Percentiles rank a stretch among this genome's conserved stretches.
These are phyloP conservation scores for Coenonympha arcania DNA, from an alignment of 2,888 invertebrate species.

Conservation along the genomic window DNA sequence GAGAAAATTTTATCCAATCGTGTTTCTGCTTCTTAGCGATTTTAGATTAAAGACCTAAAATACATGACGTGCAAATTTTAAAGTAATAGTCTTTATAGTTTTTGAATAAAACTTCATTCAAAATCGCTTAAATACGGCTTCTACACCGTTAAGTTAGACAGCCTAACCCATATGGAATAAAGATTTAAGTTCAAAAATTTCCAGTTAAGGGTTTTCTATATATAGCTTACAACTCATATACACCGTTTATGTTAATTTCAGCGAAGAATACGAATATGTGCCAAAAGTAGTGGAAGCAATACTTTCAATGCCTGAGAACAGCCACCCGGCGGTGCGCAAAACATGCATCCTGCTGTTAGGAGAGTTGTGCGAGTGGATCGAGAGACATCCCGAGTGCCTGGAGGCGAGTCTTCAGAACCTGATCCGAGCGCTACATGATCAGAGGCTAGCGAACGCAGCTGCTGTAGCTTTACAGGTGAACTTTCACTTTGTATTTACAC, in stretches of 20 bases:
- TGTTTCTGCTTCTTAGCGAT: too few species aligned
- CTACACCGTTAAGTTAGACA: too few species aligned
- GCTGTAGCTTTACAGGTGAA: constrained; percentile 83
- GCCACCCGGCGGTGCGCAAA: constrained; percentile 90
- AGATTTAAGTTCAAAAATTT: too few species aligned
- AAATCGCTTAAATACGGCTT: too few species aligned
- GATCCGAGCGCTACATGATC: constrained; percentile 80
- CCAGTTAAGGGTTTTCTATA: too few species aligned
- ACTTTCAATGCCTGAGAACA: constrained; percentile 84
- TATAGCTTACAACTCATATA: background rate
- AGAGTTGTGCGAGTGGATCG: constrained; percentile 96
- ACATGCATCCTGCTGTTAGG: constrained; percentile 91
- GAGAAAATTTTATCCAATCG: too few species aligned
- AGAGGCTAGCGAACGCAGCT: constrained; percentile 83
- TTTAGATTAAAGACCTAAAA: too few species aligned
- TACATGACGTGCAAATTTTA: too few species aligned
- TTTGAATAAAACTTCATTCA: too few species aligned
- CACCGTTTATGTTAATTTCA: constrained; percentile 40
- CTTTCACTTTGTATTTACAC: background rate
- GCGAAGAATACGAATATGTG: constrained; percentile 92
- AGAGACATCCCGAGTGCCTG: constrained; percentile 85
- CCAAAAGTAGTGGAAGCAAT: constrained; percentile 95
- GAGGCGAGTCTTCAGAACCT: constrained; percentile 88
- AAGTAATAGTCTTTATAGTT: too few species aligned
- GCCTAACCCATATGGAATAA: too few species aligned